Conservation (phyloP, 2,797 vertebrate species). For the Odontamblyopus rebecca region DNA sequence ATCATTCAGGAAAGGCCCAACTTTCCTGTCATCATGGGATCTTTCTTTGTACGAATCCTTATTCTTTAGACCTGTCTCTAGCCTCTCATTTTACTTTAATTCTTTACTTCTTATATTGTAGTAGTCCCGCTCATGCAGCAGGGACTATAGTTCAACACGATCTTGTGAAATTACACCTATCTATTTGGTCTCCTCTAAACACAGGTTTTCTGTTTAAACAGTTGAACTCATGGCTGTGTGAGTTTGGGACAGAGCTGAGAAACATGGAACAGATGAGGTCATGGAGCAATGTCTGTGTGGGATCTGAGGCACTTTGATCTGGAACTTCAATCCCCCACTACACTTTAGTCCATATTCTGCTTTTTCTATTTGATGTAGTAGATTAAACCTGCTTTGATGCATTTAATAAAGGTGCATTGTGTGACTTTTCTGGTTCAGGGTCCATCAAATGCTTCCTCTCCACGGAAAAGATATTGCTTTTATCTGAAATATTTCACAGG, state of each 20-base stretch:
- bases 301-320: constrained; percentile 24
- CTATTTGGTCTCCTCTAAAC: neutral
- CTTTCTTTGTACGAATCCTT: too few relatives aligned
- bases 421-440: too few relatives aligned
- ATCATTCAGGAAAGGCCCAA: too few relatives aligned
- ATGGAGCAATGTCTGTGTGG: constrained; percentile 39
- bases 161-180: neutral
- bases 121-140: neutral
- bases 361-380: neutral
- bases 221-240: neutral
- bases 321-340: neutral
- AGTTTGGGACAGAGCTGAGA: constrained; percentile 15
- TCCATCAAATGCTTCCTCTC: too few relatives aligned
- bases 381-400: neutral
- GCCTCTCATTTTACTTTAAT: neutral
- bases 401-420: too few relatives aligned
- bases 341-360: neutral
- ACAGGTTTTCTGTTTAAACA: neutral
- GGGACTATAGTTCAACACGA: neutral
- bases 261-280: constrained; percentile 58
- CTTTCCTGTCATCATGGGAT: too few relatives aligned
- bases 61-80: neutral
- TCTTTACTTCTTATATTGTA: neutral
- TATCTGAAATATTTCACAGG: too few relatives aligned
- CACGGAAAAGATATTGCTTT: too few relatives aligned